Evolutionary conservation across 1,140 invertebrate genomes (phyloP).

Genomic region (Aricia agestis): DNA sequence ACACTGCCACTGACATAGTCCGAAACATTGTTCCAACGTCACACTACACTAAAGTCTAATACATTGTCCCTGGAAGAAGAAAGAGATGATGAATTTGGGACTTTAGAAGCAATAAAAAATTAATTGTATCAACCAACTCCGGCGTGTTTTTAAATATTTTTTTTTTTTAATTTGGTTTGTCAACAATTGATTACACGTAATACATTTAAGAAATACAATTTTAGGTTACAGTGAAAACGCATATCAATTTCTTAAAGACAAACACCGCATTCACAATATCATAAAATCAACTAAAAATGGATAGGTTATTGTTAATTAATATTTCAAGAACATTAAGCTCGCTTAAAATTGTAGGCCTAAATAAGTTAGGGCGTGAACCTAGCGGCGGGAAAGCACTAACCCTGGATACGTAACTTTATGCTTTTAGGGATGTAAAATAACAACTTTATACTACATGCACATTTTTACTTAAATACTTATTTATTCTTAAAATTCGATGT

Average conservation of each 20-base stretch:
- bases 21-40: conserved; percentile 43
- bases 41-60: conserved; percentile 28
- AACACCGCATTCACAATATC: too few species aligned
- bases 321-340: background rate
- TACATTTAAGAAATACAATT: too few species aligned
- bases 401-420: background rate
- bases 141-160: background rate
- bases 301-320: background rate
- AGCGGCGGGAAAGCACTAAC: background rate
- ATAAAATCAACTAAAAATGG: too few species aligned
- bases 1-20: conserved; percentile 58
- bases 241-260: too few species aligned
- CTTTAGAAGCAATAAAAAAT: conserved; percentile 4
- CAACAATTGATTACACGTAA: too few species aligned
- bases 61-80: conserved; percentile 25
- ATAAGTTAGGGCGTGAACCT: background rate
- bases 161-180: too few species aligned
- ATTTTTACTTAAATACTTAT: background rate
- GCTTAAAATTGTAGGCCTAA: conserved; percentile 10
- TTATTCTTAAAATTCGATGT: too few species aligned
- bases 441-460: background rate
- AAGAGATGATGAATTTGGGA: background rate
- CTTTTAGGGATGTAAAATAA: background rate
- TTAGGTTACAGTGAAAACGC: too few species aligned
- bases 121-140: conserved; percentile 9